Evolutionary conservation across 37 sponge, comb jelly and placozoan genomes (phyloP).

Genomic region (Chondrosia reniformis): DNA sequence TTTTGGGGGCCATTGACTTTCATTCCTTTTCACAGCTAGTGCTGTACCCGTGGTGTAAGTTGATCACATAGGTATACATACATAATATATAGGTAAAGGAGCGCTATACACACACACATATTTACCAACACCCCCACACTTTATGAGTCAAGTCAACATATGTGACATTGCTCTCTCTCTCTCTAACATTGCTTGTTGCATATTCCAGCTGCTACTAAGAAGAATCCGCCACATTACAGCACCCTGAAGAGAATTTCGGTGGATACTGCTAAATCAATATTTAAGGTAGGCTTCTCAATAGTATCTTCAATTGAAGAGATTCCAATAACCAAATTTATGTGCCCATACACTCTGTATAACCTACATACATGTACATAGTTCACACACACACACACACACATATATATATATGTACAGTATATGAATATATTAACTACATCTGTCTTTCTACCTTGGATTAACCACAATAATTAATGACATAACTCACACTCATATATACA

Average conservation of each 20-base stretch:
- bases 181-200: too few relatives aligned
- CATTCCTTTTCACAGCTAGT: constrained; percentile 70
- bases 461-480: too few relatives aligned
- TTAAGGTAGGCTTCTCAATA: too few relatives aligned
- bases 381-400: constrained; percentile 21
- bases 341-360: neutral
- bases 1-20: constrained; percentile 63
- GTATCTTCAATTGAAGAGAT: too few relatives aligned
- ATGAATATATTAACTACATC: neutral
- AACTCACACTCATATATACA: too few relatives aligned
- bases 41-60: constrained; percentile 57
- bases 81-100: neutral
- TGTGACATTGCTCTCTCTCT: too few relatives aligned
- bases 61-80: neutral
- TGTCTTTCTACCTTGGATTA: neutral
- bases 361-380: neutral
- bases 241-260: too few relatives aligned
- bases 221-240: too few relatives aligned
- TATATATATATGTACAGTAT: neutral
- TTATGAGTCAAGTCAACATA: too few relatives aligned
- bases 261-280: too few relatives aligned
- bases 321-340: neutral
- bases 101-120: neutral
- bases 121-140: neutral
- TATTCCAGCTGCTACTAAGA: too few relatives aligned